Evolutionary conservation across 2,797 vertebrate genomes (phyloP), one percentile per base, ranked within the genome.

Genomic region (Cyclura pinguis): DNA sequence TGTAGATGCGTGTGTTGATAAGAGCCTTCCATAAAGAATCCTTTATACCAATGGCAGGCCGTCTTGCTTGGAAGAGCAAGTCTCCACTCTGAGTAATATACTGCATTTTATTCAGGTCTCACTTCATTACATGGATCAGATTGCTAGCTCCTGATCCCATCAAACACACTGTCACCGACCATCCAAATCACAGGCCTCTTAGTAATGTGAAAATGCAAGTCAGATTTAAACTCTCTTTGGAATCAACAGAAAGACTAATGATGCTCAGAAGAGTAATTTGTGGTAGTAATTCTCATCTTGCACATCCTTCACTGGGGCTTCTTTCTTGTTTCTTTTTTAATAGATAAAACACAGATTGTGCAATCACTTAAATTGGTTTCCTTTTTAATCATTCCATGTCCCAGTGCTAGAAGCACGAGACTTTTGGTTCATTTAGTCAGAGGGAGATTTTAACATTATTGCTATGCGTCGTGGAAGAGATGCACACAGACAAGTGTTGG

Each of bases 51-150:
- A 35, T 69, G 80, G 84, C 78, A 89, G 72, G 89, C 42, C 2
- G 59, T 86, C 69, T 89, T 91, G 84, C 88, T 84, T 87, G 52
- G 73, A 14, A 84, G 80, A 83, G 82, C 62, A 89, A 86, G 73
- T 77, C 85, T 89, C 85, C 64, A 72, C 52, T 78, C 84, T 84
- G 85, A 84, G 62, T 89, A 84, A 89, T 89, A 89, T 89, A 87
- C 91, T 84, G 73, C 78, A 89, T 89, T 92, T 89, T 89, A 84
- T 87, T 86, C 85, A 80, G 88, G 85, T 87, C 88, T 83, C 85
- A 87, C 35, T 92, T 92, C 88, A 89, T 87, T 89, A 92, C 85
- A 89, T 87, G 88, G 64, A 87, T 86, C 88, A 84, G 73, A 87
- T 86, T 87, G 80, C 85, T 77, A 80, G 85, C 80, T 77, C 62